These are phyloP conservation scores for Mus caroli DNA, from an alignment of 2,797 vertebrate genomes.

Conservation along the genomic window DNA sequence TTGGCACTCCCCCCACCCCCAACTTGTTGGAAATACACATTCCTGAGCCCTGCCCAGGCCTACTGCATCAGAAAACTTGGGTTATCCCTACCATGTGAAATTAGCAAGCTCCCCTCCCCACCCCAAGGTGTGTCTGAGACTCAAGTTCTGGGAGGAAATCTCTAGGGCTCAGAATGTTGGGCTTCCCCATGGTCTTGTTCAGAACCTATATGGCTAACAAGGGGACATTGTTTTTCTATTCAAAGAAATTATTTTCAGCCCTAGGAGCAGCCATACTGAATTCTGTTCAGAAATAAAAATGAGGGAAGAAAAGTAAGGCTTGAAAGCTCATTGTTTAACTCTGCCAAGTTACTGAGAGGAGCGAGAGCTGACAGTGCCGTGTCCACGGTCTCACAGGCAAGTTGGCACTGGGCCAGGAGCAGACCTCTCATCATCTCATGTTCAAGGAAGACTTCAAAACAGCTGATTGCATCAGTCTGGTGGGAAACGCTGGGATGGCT, in stretches of 20 bases:
- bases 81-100: neutral
- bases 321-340: neutral
- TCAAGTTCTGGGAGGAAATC: neutral
- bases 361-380: neutral
- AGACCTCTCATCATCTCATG: neutral
- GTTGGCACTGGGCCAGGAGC: neutral
- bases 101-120: neutral
- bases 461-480: neutral
- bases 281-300: neutral
- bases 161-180: neutral
- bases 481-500: neutral
- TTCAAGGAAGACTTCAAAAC: neutral
- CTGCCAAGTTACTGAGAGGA: neutral
- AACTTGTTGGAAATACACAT: neutral
- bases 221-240: neutral
- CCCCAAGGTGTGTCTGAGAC: neutral
- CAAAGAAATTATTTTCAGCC: neutral
- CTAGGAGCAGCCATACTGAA: neutral
- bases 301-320: neutral
- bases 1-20: no score
- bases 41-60: neutral
- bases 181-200: neutral
- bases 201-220: neutral
- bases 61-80: neutral
- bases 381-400: neutral